Conservation (phyloP, 2,797 vertebrate species). For the Phoeniculus purpureus region DNA sequence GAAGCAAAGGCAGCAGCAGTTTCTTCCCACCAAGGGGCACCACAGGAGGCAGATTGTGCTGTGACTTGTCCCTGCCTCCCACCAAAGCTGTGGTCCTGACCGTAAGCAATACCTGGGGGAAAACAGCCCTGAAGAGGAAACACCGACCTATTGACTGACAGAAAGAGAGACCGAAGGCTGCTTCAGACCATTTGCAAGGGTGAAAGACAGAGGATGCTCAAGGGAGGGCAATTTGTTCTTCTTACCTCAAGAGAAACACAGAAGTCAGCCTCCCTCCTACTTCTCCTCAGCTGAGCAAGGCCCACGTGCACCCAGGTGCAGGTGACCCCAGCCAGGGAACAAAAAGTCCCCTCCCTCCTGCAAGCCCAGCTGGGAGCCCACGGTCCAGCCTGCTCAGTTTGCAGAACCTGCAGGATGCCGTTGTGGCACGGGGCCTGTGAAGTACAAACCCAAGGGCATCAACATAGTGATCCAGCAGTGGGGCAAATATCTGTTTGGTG, state of each 20-base stretch:
- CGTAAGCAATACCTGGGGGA: background rate
- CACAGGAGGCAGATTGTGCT: slow-evolving; percentile 52
- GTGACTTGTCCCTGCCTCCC: slow-evolving; percentile 32
- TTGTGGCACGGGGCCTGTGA: fast-evolving
- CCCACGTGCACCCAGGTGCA: background rate
- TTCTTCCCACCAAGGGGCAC: slow-evolving; percentile 52
- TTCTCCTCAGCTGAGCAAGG: background rate
- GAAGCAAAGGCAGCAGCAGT: slow-evolving; percentile 38
- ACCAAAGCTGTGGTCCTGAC: background rate
- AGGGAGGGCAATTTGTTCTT: background rate
- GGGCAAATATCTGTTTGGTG: background rate
- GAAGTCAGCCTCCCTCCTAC: background rate
- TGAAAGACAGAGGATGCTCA: background rate
- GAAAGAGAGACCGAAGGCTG: background rate
- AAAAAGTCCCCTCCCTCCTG: background rate
- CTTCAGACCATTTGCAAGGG: background rate
- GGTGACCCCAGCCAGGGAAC: fast-evolving
- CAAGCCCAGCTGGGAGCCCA: background rate
- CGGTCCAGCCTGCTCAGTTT: fast-evolving
- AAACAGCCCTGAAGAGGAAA: background rate
- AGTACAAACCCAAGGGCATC: background rate
- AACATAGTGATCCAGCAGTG: fast-evolving
- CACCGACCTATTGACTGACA: background rate
- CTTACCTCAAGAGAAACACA: background rate
- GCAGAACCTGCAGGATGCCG: background rate